Base-by-base conservation (phyloP, 2,113 vertebrate genomes). In the Elaphurus davidianus region DNA sequence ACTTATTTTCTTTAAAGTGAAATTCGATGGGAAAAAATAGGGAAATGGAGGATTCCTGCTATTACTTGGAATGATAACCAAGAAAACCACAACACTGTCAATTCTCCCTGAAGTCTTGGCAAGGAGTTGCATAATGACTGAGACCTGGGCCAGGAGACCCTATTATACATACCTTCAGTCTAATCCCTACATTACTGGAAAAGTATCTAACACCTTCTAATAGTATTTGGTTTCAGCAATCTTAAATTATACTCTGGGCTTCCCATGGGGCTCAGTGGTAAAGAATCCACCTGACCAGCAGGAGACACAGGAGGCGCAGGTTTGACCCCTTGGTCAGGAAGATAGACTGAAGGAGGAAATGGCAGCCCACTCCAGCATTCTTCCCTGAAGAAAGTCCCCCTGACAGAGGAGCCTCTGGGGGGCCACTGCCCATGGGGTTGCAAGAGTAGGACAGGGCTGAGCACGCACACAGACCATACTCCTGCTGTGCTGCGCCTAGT, bases 1-100 rank as follows among this genome's bases (percentile, higher is more conserved):
- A 47, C 9, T 36, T 87, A 19, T 87, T 93, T 64, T 40, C 30
- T 74, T 93, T 33, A 64, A n/a, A 64, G 76, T 88, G 43, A 88
- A 60, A 71, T 55, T 57, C 25, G 3, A 55, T 85, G n/a, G 23
- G 25, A 91, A 60, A 54, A 95, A 27, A 28, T 2, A 59, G 21
- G 10, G 27, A 25, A 78, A 60, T 19, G 4, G 8, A 28, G 12
- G 17, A 60, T 92, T 59, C 2, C 1, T n/a, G 9, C 6, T 19
- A 2, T 87, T 36, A 17, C 30, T 47, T 54, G 21, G 7, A 87
- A 64, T 43, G 50, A 2, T 30, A 81, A 52, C 81, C 23, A 50
- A 47, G 6, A 87, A 43, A 79, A 21, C 2, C 17, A 2, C 8
- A 88, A 8, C 71, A 47, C 50, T 54, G 4, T 36, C 5, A 40